Base-by-base conservation (phyloP, 1,140 invertebrate species). In the Penaeus chinensis region DNA sequence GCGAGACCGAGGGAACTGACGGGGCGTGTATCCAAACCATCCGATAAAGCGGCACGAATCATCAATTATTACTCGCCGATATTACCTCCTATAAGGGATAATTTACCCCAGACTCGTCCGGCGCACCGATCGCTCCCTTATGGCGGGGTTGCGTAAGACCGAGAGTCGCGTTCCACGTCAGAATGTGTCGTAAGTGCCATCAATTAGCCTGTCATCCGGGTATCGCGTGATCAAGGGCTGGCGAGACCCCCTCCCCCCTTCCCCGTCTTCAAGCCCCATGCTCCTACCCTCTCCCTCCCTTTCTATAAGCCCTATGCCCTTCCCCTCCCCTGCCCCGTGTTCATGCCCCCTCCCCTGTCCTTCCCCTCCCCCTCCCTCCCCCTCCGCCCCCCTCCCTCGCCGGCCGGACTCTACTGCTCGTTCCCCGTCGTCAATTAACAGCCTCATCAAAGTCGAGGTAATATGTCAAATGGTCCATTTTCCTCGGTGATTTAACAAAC, bases 131-230 rank as follows among this genome's bases (percentile, higher is more conserved):
- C 77, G 5, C 69, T 47, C 61, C 74, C 74, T 77, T 61, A n/a
- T 11, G 20, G 16, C 19, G 13, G 60, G 27, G 32, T 16, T 16
- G 66, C 85, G 32, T 37, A 87, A 87, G 79, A 62, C 61, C 32
- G 69, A 78, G 63, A 69, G 42, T 83, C 60, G 66, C 20, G 37
- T 20, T 27, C 8, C 80, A 63, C 80, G 71, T 87, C 80, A 77
- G 16, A 47, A 18, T 16, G 54, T 8, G 11, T 4, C 42, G 32
- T 87, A 82, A 82, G 69, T 78, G 42, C 80, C 85, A 87, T 87
- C 81, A 87, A 87, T 87, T 82, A 87, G 61, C 80, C 85, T 87
- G 85, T 87, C 85, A 82, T 87, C 80, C 65, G 71, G 85, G 71
- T 87, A 87, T 82, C 85, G 63, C 66, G 27, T 18, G 80, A 87